Evolutionary conservation across 1,140 invertebrate genomes (phyloP), one percentile per base, ranked within the genome.

Genomic region (Microplitis mediator): DNA sequence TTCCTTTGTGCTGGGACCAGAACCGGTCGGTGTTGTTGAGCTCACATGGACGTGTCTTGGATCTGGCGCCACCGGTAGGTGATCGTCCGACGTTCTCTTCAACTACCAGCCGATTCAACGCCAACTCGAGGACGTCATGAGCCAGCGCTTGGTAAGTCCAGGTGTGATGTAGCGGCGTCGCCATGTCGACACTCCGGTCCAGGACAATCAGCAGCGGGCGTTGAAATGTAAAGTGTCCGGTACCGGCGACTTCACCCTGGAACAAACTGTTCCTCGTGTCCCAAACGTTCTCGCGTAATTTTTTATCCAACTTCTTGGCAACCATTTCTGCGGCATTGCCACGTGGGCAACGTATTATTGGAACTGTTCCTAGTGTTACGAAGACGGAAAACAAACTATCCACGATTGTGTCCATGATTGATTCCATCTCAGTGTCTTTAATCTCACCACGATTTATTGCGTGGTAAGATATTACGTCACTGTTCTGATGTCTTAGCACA

Each of bases 251-350:
- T 83, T 97, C 96, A 71, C 92, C 91, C 76, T 95, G 92, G 82
- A 99, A 99, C 36, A 99, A 89, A 88, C 96, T 98, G 85, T 98
- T 99, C 82, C 97, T 91, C 0, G 97, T 92, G 88, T 99, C 98
- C 89, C 97, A 93, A 3, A 99, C 88, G 89, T 99, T 99, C 84
- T 99, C 97, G 60, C 97, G 87, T 31, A 99, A 88, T 87, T 99
- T 99, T 86, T 99, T 98, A 80, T 99, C 96, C 63, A 99, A 88
- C 87, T 98, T 98, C 87, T 96, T 94, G 3, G 95, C 97, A 1
- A 99, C 97, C 93, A 98, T 97, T 89, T 99, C 97, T 2, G 98
- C 98, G 8, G 98, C 98, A 89, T 98, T 99, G 36, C 97, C 97
- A 85, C 94, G 92, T 4, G 96, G 95, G 88, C 96, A 96, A 72